phyloP scores from a whole-genome alignment of 2,797 vertebrate species.

The Vipera ursinii region DNA sequence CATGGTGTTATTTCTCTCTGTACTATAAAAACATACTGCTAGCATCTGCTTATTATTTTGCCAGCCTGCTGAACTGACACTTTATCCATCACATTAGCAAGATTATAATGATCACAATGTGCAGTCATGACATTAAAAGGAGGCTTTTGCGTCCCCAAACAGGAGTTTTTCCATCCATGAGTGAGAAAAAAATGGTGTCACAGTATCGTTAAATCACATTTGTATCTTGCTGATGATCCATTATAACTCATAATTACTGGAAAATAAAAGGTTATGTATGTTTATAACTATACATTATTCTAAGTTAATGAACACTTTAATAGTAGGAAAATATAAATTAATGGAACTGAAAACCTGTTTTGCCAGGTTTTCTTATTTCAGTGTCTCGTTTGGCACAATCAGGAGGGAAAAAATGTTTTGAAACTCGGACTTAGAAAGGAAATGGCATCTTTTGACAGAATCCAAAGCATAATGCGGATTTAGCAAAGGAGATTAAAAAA shows the following conservation, averaged over 20 bases:
- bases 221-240: constrained; percentile 12
- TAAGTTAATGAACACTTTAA: constrained; percentile 24
- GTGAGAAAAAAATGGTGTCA: constrained; percentile 23
- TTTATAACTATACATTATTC: constrained; percentile 22
- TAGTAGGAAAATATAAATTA: constrained; percentile 21
- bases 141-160: constrained; percentile 31
- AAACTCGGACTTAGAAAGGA: not conserved
- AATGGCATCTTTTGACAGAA: not conserved
- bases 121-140: constrained; percentile 31
- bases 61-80: constrained; percentile 18
- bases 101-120: constrained; percentile 38
- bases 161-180: not conserved
- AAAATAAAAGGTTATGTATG: constrained; percentile 9
- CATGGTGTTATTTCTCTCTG: not conserved
- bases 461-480: not conserved
- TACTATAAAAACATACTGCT: constrained; percentile 25
- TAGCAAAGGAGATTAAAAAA: not conserved
- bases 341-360: constrained; percentile 1
- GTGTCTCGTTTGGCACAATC: not conserved
- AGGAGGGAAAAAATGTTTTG: not conserved
- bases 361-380: not conserved
- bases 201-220: constrained; percentile 32
- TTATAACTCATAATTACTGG: constrained; percentile 14
- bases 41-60: constrained; percentile 37
- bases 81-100: constrained; percentile 38